Conservation (phyloP, 2,888 invertebrate species). For the Ennomos fuscantarius region DNA sequence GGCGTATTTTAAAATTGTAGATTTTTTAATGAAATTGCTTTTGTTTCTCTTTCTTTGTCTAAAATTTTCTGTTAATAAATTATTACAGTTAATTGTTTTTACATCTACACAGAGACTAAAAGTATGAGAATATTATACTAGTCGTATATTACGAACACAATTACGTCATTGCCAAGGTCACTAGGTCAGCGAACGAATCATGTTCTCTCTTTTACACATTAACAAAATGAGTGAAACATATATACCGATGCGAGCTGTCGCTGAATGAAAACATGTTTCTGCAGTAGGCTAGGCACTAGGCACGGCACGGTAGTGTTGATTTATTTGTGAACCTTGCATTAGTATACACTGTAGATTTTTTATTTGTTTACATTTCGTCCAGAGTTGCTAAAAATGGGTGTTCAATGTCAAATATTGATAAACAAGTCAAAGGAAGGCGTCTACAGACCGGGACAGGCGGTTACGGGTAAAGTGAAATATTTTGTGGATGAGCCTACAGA, state of each 20-base stretch:
- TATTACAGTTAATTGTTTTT: too few species aligned
- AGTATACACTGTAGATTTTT: neutral
- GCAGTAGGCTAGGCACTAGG: too few species aligned
- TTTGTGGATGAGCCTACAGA: slow-evolving; percentile 29
- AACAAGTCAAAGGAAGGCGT: slow-evolving; percentile 25
- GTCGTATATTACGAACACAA: too few species aligned
- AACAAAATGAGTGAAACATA: slow-evolving; percentile 3
- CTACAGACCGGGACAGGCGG: slow-evolving; percentile 24
- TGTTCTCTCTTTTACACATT: slow-evolving; percentile 9
- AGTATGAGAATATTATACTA: too few species aligned
- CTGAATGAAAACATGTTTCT: too few species aligned
- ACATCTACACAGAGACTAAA: too few species aligned
- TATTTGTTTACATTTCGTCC: slow-evolving; percentile 4
- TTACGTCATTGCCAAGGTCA: slow-evolving; percentile 14
- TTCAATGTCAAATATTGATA: slow-evolving; percentile 33
- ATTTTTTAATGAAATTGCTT: too few species aligned
- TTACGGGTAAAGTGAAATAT: slow-evolving; percentile 32
- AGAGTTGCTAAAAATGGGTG: slow-evolving; percentile 26
- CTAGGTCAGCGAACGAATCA: slow-evolving; percentile 1
- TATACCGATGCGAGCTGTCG: neutral
- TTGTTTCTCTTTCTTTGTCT: too few species aligned
- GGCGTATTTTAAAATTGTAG: too few species aligned
- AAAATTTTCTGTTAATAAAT: too few species aligned
- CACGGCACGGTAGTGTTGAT: neutral
- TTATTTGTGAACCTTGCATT: slow-evolving; percentile 3